Base-by-base conservation (phyloP, 1,140 invertebrate species). In the Platyscapa corneri region DNA sequence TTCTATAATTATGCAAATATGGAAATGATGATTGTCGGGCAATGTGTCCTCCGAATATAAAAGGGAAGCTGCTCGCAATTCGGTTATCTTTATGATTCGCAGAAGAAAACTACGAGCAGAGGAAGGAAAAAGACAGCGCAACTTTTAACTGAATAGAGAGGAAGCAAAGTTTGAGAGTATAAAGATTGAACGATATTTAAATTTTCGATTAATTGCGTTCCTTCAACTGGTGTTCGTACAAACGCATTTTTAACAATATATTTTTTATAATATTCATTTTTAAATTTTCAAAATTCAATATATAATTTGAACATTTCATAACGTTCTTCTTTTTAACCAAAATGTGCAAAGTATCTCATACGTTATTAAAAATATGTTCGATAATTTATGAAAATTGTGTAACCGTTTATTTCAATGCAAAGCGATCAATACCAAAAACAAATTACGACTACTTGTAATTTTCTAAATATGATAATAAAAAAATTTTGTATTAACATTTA, bases 1-100 rank as follows among this genome's bases (percentile, higher is more conserved):
- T 93, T 93, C 88, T 91, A 93, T 93, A 93, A 93, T 93, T 93
- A 93, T 93, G 92, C 89, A 93, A 94, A 93, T 93, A 90, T 87
- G 42, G 77, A 87, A 92, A 93, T 92, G 92, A 93, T 93, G 92
- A 93, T 93, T 93, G 91, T 93, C 91, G 91, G 89, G 90, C 91
- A 92, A 92, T 92, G 92, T 91, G 92, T 92, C 90, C 91, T 90
- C 82, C 88, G 89, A 93, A 92, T 91, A 91, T 86, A 83, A 83
- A 83, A 83, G 49, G 82, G 76, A 64, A 65, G 64, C 67, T 53
- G 18, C n/a, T 42, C n/a, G 89, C 90, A 89, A 92, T 93, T 93
- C 89, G 91, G 91, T 93, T 93, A 93, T 92, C 92, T 93, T 92
- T 92, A 92, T 91, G 92, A 92, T 91, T 92, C 89, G 79, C 60